A percentile compares a stretch with the other conserved stretches of the same genome.
Conservation (phyloP, 1,140 invertebrate genomes). For the Ylistrum balloti region DNA sequence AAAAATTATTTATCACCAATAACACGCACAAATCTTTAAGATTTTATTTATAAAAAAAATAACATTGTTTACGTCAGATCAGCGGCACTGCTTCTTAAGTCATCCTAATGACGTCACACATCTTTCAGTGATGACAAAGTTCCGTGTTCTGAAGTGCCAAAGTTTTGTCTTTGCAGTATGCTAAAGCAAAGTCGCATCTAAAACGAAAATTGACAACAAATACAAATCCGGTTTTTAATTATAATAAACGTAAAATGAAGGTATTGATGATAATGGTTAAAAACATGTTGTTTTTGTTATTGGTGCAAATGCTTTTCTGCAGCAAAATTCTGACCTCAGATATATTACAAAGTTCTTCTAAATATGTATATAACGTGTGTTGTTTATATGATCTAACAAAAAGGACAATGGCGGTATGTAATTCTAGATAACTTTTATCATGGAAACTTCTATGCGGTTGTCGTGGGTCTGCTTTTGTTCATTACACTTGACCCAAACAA, state of each 20-base stretch:
- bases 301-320: no score
- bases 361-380: no score
- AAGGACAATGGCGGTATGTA: no score
- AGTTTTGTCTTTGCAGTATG: neutral
- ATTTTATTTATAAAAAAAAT: neutral
- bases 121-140: neutral
- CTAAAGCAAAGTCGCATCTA: neutral
- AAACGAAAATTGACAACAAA: neutral
- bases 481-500: no score
- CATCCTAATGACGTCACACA: neutral
- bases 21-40: no score
- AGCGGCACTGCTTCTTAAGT: neutral
- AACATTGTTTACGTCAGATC: neutral
- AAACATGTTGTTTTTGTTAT: no score
- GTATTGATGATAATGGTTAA: neutral
- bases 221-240: neutral
- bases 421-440: no score
- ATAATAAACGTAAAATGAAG: neutral
- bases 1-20: no score
- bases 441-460: no score
- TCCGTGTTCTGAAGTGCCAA: neutral
- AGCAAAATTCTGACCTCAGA: neutral
- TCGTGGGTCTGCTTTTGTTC: no score
- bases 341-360: neutral
- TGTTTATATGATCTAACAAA: no score